Conservation (phyloP, 2,888 invertebrate genomes). For the Syrista parreyssii region DNA sequence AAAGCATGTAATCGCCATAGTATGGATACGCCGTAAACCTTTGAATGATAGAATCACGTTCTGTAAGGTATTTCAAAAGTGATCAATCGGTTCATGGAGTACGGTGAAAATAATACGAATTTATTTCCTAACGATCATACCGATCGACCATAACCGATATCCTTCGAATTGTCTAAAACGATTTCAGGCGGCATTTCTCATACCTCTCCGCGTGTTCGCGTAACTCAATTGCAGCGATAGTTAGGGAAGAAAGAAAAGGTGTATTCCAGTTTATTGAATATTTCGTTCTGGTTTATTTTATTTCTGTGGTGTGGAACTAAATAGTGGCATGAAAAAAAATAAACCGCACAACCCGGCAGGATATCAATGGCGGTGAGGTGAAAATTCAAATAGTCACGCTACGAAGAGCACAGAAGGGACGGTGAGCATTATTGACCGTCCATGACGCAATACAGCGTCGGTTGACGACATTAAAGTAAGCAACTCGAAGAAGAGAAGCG, state of each 20-base stretch:
- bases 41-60: background rate
- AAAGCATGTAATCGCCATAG: background rate
- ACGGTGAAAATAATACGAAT: background rate
- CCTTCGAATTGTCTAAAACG: background rate
- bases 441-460: background rate
- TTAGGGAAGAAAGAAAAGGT: background rate
- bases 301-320: background rate
- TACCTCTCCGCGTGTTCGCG: no score
- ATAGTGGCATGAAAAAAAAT: background rate
- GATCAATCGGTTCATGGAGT: background rate
- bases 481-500: background rate
- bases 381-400: background rate
- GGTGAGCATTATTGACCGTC: background rate
- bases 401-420: background rate
- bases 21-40: background rate
- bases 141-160: background rate
- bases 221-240: no score
- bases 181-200: background rate
- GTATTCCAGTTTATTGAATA: background rate
- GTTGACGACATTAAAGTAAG: background rate
- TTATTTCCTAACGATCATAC: background rate
- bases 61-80: background rate
- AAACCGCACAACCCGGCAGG: background rate
- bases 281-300: background rate
- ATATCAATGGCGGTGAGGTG: background rate